A percentile compares a stretch with the other conserved stretches of the same genome.
Evolutionary conservation across 2,888 invertebrate species (phyloP).

Genomic region (Philhelius pedissequus): DNA sequence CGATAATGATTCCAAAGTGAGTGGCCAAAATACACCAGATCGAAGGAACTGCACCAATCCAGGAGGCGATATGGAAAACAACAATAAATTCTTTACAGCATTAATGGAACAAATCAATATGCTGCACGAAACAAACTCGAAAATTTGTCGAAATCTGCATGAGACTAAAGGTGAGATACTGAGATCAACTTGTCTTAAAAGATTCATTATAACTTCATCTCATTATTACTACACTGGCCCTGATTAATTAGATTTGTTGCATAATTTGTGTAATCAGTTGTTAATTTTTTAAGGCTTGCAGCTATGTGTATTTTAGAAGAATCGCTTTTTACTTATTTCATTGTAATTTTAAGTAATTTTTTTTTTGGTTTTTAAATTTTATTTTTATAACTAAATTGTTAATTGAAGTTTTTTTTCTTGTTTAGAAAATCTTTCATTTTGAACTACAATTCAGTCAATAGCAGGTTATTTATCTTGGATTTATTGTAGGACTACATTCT

Average conservation of each 20-base stretch:
- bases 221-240: slow-evolving; percentile 27
- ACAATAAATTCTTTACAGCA: slow-evolving; percentile 78
- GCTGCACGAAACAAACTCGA: slow-evolving; percentile 86
- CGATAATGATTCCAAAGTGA: slow-evolving; percentile 78
- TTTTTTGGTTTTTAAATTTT: background rate
- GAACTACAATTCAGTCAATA: no score
- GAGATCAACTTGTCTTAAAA: background rate
- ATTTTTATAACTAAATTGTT: background rate
- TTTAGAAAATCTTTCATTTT: no score
- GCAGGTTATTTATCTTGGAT: no score
- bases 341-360: background rate
- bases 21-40: slow-evolving; percentile 77
- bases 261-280: background rate
- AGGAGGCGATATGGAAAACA: slow-evolving; percentile 72
- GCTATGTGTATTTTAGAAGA: background rate
- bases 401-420: background rate
- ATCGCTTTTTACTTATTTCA: background rate
- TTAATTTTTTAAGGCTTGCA: slow-evolving; percentile 19
- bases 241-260: slow-evolving; percentile 18
- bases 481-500: no score
- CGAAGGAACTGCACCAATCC: slow-evolving; percentile 72
- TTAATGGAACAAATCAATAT: slow-evolving; percentile 87
- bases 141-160: slow-evolving; percentile 86
- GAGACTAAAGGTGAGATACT: slow-evolving; percentile 83
- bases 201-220: slow-evolving; percentile 25